Conservation (phyloP, 2,888 invertebrate genomes). For the Andrena dorsata region DNA sequence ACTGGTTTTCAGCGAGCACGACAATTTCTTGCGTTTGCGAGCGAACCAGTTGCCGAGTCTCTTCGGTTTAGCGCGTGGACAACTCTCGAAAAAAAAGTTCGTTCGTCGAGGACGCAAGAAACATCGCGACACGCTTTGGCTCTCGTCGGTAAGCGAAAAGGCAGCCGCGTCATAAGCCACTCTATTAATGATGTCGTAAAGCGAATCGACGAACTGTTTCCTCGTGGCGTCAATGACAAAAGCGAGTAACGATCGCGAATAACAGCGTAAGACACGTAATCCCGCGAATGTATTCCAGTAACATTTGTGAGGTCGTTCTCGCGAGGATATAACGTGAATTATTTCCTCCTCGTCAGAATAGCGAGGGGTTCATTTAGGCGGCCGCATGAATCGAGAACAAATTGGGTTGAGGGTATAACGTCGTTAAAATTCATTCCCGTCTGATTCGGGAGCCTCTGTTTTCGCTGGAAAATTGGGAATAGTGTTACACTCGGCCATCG, state of each 20-base stretch:
- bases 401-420: background rate
- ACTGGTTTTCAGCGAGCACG: constrained; percentile 10
- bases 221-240: constrained; percentile 16
- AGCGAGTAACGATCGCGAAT: background rate
- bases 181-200: constrained; percentile 48
- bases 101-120: background rate
- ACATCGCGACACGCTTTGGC: constrained; percentile 15
- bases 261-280: constrained; percentile 12
- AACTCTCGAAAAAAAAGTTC: constrained; percentile 13
- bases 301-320: constrained; percentile 5
- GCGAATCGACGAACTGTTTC: constrained; percentile 11
- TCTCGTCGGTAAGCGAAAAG: constrained; percentile 8
- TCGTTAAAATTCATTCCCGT: constrained; percentile 41
- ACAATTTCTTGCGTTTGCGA: constrained; percentile 28
- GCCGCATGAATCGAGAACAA: constrained; percentile 9
- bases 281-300: constrained; percentile 9
- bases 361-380: background rate
- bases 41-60: constrained; percentile 13
- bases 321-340: background rate
- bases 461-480: background rate
- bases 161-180: constrained; percentile 12
- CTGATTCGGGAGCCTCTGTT: background rate
- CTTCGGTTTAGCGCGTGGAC: constrained; percentile 23
- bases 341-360: constrained; percentile 1
- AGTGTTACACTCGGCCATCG: too few species aligned